Evolutionary conservation across 2,113 vertebrate species (phyloP).

Genomic region (Dipodomys spectabilis): DNA sequence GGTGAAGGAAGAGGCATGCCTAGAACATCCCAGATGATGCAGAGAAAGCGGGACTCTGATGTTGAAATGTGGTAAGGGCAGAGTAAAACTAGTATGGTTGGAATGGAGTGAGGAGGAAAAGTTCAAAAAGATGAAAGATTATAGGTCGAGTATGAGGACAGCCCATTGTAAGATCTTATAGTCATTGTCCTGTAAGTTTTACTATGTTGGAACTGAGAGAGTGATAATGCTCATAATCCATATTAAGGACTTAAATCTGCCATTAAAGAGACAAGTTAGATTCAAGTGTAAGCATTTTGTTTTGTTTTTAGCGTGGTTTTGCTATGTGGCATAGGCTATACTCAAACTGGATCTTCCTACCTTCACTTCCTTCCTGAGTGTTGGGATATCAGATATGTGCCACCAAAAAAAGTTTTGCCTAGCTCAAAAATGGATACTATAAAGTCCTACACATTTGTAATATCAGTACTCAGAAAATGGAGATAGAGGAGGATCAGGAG

Average conservation of each 20-base stretch:
- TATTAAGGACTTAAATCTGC: not conserved
- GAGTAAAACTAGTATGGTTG: not conserved
- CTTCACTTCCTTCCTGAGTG: not conserved
- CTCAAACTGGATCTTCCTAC: too few relatives aligned
- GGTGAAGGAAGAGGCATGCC: not conserved
- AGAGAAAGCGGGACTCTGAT: not conserved
- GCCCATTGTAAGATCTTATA: not conserved
- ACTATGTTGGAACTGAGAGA: not conserved
- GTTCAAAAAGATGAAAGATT: not conserved
- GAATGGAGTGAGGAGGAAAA: not conserved
- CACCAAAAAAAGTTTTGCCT: not conserved
- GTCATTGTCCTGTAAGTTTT: not conserved
- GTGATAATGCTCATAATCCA: not conserved
- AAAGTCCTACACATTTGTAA: not conserved
- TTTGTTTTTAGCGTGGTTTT: not conserved
- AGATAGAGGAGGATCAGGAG: not conserved
- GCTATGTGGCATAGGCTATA: not conserved
- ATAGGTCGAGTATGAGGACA: accelerated
- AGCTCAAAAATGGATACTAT: not conserved
- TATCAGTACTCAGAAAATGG: not conserved
- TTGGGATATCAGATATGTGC: not conserved
- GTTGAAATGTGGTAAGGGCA: not conserved
- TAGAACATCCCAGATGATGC: not conserved
- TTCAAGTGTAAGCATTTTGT: too few relatives aligned
- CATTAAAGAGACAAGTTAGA: not conserved